Evolutionary conservation across 2,113 vertebrate species (phyloP).

Genomic region (Sakesphorus luctuosus): DNA sequence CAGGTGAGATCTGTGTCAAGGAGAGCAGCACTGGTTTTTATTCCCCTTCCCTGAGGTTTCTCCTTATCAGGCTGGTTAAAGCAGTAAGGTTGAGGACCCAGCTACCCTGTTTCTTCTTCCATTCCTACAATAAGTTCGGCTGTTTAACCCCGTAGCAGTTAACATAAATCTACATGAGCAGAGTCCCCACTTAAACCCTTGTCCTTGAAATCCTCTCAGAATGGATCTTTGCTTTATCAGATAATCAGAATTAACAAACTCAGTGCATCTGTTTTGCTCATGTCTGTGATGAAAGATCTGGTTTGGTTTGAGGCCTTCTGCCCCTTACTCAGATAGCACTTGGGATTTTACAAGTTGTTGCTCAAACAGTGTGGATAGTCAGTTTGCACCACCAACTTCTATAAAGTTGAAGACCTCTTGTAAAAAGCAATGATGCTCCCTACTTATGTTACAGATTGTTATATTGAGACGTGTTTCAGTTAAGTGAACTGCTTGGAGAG

Average conservation of each 20-base stretch:
- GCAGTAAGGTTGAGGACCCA: background rate
- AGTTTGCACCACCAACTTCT: background rate
- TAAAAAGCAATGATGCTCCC: background rate
- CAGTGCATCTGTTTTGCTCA: fast-evolving
- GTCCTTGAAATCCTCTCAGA: background rate
- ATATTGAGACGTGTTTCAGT: background rate
- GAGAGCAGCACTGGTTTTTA: background rate
- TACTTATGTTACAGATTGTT: background rate
- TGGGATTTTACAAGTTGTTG: background rate
- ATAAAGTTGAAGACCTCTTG: background rate
- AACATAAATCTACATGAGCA: background rate
- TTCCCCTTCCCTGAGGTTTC: background rate
- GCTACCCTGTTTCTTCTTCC: background rate
- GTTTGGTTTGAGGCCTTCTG: background rate
- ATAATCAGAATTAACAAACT: background rate
- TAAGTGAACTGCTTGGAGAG: background rate
- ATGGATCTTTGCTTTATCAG: background rate
- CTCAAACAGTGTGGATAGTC: background rate
- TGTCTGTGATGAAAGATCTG: background rate
- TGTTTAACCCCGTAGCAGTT: background rate
- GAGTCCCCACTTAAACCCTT: background rate
- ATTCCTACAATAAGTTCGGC: background rate
- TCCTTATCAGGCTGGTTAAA: background rate
- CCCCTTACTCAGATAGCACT: background rate
- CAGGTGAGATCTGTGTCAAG: background rate